Evolutionary conservation across 2,113 vertebrate species (phyloP).

Genomic region (Charina bottae): DNA sequence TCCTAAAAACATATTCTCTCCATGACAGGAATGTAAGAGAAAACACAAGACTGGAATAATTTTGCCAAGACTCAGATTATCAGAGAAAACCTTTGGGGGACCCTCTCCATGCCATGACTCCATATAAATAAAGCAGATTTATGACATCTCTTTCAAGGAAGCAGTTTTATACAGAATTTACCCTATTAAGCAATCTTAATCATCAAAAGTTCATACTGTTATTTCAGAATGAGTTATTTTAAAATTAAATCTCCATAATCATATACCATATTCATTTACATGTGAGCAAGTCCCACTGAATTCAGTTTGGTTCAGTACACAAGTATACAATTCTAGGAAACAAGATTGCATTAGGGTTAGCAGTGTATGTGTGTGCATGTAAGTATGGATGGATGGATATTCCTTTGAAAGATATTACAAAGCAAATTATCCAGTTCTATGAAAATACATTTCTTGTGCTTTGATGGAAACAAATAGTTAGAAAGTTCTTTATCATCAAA

Average conservation of each 20-base stretch:
- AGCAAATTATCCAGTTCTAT: not conserved
- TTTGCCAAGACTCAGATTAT: not conserved
- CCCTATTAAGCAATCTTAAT: not conserved
- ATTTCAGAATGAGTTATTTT: not conserved
- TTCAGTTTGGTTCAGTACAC: not conserved
- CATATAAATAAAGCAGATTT: not conserved
- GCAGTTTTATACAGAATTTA: not conserved
- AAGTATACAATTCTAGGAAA: not conserved
- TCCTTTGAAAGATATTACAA: not conserved
- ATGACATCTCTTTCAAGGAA: not conserved
- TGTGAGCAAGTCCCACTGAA: not conserved
- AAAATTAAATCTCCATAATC: not conserved
- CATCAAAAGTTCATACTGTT: not conserved
- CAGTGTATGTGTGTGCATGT: not conserved
- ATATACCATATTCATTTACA: not conserved
- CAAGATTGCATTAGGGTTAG: not conserved
- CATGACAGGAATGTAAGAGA: not conserved
- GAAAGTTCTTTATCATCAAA: not conserved
- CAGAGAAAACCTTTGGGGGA: not conserved
- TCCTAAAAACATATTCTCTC: not conserved
- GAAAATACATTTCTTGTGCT: not conserved
- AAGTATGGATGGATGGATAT: not conserved
- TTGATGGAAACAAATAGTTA: not conserved
- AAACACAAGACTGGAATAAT: not conserved
- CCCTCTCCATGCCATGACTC: not conserved